phyloP scores from a whole-genome alignment of 2,888 invertebrate genomes.

The Ochropleura plecta region DNA sequence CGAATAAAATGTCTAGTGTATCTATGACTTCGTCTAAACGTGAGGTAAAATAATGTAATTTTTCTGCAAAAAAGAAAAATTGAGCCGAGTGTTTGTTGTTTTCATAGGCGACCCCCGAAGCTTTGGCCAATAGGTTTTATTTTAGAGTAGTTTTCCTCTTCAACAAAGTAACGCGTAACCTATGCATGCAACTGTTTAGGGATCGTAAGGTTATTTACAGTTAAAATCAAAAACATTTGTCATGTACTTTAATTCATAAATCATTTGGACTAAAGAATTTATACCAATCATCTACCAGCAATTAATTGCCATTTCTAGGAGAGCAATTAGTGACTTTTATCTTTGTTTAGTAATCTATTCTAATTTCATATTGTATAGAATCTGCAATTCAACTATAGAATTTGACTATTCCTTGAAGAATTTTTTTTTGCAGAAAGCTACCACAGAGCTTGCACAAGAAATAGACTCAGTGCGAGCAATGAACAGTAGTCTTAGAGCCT shows the following conservation, averaged over 20 bases:
- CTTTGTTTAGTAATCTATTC: not conserved
- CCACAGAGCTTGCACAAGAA: conserved; percentile 77
- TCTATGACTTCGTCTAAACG: conserved; percentile 74
- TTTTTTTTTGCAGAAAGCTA: conserved; percentile 73
- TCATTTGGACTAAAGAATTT: not conserved
- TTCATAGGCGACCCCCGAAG: not conserved
- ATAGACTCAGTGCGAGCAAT: conserved; percentile 78
- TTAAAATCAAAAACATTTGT: no score
- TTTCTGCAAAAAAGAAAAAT: not conserved
- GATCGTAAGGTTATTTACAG: not conserved
- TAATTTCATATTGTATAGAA: not conserved
- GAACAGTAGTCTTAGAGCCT: conserved; percentile 76
- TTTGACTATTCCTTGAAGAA: not conserved
- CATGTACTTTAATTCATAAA: no score
- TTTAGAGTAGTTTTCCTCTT: not conserved
- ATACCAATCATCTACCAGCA: not conserved
- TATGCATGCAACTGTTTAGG: not conserved
- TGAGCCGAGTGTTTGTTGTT: not conserved
- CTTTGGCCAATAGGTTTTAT: not conserved
- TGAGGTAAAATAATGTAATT: conserved; percentile 67
- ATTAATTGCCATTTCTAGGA: not conserved
- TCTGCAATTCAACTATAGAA: not conserved
- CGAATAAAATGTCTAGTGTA: conserved; percentile 56
- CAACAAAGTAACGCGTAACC: not conserved
- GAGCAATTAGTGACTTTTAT: not conserved